Conservation (phyloP, 2,797 vertebrate genomes). For the Orestias chungarensis region DNA sequence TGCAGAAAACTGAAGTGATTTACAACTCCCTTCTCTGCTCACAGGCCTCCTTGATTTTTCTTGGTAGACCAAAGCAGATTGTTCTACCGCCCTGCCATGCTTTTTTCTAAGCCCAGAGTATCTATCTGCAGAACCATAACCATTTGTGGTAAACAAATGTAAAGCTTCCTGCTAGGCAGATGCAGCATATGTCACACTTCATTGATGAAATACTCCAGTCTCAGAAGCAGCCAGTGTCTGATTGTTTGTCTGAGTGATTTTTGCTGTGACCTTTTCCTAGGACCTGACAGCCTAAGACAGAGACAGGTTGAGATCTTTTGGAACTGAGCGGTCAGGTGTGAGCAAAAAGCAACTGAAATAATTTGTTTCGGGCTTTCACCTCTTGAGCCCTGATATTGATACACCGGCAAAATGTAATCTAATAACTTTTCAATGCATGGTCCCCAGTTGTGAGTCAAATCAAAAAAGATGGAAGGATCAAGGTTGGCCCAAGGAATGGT, state of each 20-base stretch:
- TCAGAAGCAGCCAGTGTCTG: background rate
- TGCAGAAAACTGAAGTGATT: slow-evolving; percentile 49
- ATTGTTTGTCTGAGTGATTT: slow-evolving; percentile 38
- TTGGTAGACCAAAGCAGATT: slow-evolving; percentile 45
- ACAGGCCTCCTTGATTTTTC: slow-evolving; percentile 42
- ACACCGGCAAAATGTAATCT: background rate
- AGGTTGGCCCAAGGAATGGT: background rate
- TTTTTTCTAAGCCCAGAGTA: background rate
- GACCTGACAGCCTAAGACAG: slow-evolving; percentile 37
- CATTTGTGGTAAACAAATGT: background rate
- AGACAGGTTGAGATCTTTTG: slow-evolving; percentile 31
- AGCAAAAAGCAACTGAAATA: slow-evolving; percentile 10
- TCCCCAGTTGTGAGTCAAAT: slow-evolving; percentile 6
- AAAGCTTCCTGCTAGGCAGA: slow-evolving; percentile 4
- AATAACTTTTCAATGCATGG: background rate
- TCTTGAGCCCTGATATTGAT: background rate
- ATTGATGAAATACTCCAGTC: slow-evolving; percentile 2
- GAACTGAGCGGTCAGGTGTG: slow-evolving; percentile 20
- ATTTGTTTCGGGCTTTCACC: slow-evolving; percentile 14
- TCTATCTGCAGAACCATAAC: background rate
- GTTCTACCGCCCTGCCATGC: slow-evolving; percentile 12
- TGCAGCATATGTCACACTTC: background rate
- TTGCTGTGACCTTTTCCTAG: slow-evolving; percentile 57
- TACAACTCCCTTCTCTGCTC: slow-evolving; percentile 46
- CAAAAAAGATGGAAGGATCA: background rate